Evolutionary conservation across 1,140 invertebrate species (phyloP), one percentile per base, ranked within the genome.

Genomic region (Caenorhabditis tropicalis): DNA sequence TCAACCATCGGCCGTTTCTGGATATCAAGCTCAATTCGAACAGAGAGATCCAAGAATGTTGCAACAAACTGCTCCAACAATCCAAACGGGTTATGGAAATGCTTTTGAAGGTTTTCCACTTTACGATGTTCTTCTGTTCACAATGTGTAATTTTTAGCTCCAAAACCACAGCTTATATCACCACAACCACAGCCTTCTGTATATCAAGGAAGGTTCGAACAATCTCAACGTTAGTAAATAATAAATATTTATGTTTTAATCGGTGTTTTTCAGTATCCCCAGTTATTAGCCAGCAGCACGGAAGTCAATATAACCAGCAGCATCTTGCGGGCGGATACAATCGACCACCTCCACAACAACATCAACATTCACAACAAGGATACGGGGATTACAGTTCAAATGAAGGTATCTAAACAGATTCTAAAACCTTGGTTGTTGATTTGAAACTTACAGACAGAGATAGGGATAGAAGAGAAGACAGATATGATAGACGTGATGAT

Each of bases 201-300:
- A 2, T 74, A 74, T 43, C 65, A 74, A 46, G 65, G 19, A n/a
- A 74, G 65, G 43, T 74, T 74, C 36, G 65, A 74, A 24, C 21
- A 15, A 9, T 46, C 65, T 24, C 65, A 43, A 12, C 29, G 65
- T 74, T 10, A 15, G 65, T 74, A 24, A 2, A 16, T 27, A 19
- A 9, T 58, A 16, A 33, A 12, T 65, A 12, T 24, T 43, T 9
- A 12, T 43, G 33, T 46, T 19, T 5, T 12, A 33, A 36, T 74
- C 43, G 27, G 19, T 43, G 65, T 74, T 24, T 74, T 36, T 21
- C 65, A n/a, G n/a, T n/a, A n/a, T n/a, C 65, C 0, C 36, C 29
- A 21, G 29, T 43, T 1, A n/a, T 65, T 12, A 0, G 36, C 12
- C 65, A 74, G 43, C n/a, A 43, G 24, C 36, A 6, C 19, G 31